These are phyloP conservation scores for Catocala fraxini DNA, from an alignment of 2,888 invertebrate genomes.

Conservation along the genomic window DNA sequence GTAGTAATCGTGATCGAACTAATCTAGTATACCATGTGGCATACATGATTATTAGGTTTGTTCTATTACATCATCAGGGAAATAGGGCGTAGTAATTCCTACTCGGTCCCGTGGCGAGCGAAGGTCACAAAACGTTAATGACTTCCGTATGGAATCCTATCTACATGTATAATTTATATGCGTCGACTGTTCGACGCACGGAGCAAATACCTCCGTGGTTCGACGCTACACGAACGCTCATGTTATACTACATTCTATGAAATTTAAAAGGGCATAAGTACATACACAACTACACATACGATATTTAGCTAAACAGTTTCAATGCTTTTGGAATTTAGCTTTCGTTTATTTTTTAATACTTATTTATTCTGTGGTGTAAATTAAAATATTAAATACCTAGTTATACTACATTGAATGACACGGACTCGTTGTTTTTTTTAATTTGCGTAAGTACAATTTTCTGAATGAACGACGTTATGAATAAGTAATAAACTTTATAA, in stretches of 20 bases:
- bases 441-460: not conserved
- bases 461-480: no score
- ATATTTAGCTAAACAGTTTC: not conserved
- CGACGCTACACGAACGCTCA: conserved; percentile 33
- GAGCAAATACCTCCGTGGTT: no score
- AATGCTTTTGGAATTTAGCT: no score
- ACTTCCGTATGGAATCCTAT: conserved; percentile 77
- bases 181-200: conserved; percentile 53
- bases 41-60: conserved; percentile 57
- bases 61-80: conserved; percentile 74
- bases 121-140: conserved; percentile 75
- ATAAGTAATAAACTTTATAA: no score
- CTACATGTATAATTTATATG: conserved; percentile 66
- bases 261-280: conserved; percentile 16
- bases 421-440: not conserved
- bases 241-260: conserved; percentile 26
- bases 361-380: no score
- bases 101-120: conserved; percentile 66
- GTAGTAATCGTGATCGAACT: conserved; percentile 24
- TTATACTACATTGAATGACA: no score
- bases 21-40: conserved; percentile 42
- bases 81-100: conserved; percentile 71
- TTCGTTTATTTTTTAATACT: no score
- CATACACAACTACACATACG: no score
- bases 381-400: no score